Evolutionary conservation across 2,888 invertebrate species (phyloP).

Genomic region (Gibbula magus): DNA sequence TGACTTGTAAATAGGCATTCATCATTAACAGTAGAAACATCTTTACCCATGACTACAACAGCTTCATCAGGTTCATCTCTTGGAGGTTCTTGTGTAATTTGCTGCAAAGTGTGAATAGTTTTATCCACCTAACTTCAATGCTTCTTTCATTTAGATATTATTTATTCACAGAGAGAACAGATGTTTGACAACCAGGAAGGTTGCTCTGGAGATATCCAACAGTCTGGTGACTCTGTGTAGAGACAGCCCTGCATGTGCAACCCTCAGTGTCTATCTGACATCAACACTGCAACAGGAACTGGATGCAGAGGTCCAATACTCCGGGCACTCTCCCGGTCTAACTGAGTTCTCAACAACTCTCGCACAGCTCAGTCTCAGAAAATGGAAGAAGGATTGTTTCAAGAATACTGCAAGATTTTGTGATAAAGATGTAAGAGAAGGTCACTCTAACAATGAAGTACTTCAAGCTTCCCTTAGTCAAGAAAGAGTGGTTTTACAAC

Average conservation of each 20-base stretch:
- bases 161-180: conserved; percentile 45
- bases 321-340: conserved; percentile 45
- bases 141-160: no score
- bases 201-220: conserved; percentile 47
- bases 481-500: conserved; percentile 25
- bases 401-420: neutral
- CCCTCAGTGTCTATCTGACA: neutral
- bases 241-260: neutral
- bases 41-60: no score
- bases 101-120: no score
- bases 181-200: conserved; percentile 55
- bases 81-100: no score
- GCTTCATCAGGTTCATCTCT: no score
- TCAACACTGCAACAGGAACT: conserved; percentile 28
- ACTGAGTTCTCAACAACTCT: conserved; percentile 47
- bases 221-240: conserved; percentile 24
- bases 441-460: neutral
- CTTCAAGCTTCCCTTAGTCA: neutral
- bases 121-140: no score
- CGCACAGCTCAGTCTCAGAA: conserved; percentile 30
- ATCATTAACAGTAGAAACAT: no score
- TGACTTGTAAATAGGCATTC: no score
- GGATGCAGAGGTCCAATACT: conserved; percentile 25
- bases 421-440: neutral
- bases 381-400: neutral